A percentile compares a stretch with the other conserved stretches of the same genome.
These are phyloP conservation scores for Perizoma flavofasciatum DNA, from an alignment of 2,888 invertebrate species.

Conservation along the genomic window DNA sequence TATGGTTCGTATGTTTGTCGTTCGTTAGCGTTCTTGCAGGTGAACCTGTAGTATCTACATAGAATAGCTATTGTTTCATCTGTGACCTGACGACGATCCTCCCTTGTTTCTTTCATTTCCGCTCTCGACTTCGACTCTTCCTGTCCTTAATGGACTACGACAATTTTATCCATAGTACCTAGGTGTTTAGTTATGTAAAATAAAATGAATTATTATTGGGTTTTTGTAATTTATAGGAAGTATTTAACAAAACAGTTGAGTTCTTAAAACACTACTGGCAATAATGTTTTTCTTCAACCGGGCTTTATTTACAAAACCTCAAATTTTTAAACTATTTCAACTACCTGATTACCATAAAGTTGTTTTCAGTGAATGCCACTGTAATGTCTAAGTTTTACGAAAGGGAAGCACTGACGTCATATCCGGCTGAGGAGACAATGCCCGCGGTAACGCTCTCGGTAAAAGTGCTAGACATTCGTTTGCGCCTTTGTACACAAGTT, in stretches of 20 bases:
- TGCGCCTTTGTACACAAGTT: conserved; percentile 39
- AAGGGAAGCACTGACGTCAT: conserved; percentile 40
- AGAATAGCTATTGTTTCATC: neutral
- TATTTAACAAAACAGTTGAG: too few species aligned
- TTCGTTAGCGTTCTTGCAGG: too few species aligned
- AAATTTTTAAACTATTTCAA: too few species aligned
- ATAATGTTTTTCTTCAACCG: too few species aligned
- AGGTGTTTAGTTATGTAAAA: conserved; percentile 18
- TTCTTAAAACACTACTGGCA: too few species aligned
- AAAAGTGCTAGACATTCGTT: conserved; percentile 42
- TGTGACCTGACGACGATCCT: conserved; percentile 49
- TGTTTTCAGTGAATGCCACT: conserved; percentile 18
- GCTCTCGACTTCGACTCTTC: conserved; percentile 60
- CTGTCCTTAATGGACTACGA: conserved; percentile 61
- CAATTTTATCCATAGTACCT: conserved; percentile 30
- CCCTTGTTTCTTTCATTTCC: conserved; percentile 67
- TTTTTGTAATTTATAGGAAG: too few species aligned
- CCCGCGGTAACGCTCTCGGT: conserved; percentile 40
- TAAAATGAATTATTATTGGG: conserved; percentile 5
- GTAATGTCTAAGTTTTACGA: conserved; percentile 39
- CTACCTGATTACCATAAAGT: conserved; percentile 14
- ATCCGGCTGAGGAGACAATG: conserved; percentile 43
- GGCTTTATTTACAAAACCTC: too few species aligned
- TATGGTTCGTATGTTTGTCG: too few species aligned
- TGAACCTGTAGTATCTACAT: neutral